A percentile compares a stretch with the other conserved stretches of the same genome.
phyloP scores from a whole-genome alignment of 2,113 vertebrate species.

The Todiramphus saurophagus region DNA sequence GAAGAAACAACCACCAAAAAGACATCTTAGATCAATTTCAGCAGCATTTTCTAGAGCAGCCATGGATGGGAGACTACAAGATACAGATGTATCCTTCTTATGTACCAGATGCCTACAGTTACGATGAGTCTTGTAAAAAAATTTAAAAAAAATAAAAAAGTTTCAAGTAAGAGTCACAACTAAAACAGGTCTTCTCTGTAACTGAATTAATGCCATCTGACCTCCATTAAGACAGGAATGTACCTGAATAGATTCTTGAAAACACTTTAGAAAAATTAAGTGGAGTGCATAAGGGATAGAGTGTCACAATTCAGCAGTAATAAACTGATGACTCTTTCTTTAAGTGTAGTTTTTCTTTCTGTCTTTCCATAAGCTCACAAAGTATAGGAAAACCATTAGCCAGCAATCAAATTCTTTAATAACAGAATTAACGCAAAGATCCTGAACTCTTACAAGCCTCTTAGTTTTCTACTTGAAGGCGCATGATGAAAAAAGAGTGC shows the following conservation, averaged over 20 bases:
- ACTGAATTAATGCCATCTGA: background rate
- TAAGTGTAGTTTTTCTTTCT: background rate
- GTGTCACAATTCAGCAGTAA: background rate
- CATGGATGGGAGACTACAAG: too few relatives aligned
- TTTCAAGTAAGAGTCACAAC: background rate
- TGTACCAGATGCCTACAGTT: background rate
- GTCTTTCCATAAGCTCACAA: background rate
- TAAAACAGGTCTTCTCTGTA: background rate
- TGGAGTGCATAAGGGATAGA: background rate
- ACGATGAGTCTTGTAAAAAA: background rate
- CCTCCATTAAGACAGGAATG: background rate
- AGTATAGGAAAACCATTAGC: background rate
- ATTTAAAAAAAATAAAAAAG: background rate
- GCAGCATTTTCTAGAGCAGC: background rate
- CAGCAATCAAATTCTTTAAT: background rate
- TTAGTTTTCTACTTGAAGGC: background rate
- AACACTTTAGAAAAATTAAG: background rate
- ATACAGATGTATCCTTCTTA: background rate
- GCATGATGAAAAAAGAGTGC: background rate
- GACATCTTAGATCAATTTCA: background rate
- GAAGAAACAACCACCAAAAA: background rate
- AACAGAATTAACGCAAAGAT: background rate
- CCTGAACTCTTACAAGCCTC: background rate
- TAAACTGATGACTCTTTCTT: background rate
- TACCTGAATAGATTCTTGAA: background rate